Percentiles rank a stretch among this genome's conserved stretches.
Conservation (phyloP, 2,113 vertebrate species). For the Thamnaconus septentrionalis region DNA sequence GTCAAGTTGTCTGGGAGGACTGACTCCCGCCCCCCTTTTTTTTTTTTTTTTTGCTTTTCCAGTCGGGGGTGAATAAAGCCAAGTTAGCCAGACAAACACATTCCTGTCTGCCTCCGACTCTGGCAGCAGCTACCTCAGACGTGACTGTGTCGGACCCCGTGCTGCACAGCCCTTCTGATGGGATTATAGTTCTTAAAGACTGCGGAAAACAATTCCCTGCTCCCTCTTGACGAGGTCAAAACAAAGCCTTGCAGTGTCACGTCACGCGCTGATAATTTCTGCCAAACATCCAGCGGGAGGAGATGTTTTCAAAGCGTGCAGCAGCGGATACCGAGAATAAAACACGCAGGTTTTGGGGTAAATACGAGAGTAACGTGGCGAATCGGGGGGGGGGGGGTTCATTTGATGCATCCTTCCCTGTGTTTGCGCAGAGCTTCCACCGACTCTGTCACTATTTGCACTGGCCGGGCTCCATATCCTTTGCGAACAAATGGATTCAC, state of each 20-base stretch:
- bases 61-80: slow-evolving; percentile 44
- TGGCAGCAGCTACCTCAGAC: slow-evolving; percentile 52
- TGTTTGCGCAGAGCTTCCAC: slow-evolving; percentile 32
- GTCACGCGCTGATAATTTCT: slow-evolving; percentile 39
- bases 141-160: slow-evolving; percentile 54
- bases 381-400: neutral
- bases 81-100: slow-evolving; percentile 64
- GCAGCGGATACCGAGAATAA: too few relatives aligned
- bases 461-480: slow-evolving; percentile 49
- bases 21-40: slow-evolving; percentile 12
- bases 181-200: slow-evolving; percentile 66
- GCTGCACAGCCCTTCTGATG: slow-evolving; percentile 59
- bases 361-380: neutral
- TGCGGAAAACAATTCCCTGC: slow-evolving; percentile 59
- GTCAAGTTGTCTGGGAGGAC: slow-evolving; percentile 39
- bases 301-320: too few relatives aligned
- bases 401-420: slow-evolving; percentile 46
- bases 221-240: slow-evolving; percentile 59
- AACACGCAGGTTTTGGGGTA: too few relatives aligned
- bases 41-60: slow-evolving; percentile 31
- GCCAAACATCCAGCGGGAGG: slow-evolving; percentile 19
- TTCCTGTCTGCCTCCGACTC: slow-evolving; percentile 62
- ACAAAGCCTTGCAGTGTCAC: slow-evolving; percentile 42
- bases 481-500: slow-evolving; percentile 55
- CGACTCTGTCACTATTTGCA: slow-evolving; percentile 34